Evolutionary conservation across 2,797 vertebrate species (phyloP), one percentile per base, ranked within the genome.

Genomic region (Cuniculus paca): DNA sequence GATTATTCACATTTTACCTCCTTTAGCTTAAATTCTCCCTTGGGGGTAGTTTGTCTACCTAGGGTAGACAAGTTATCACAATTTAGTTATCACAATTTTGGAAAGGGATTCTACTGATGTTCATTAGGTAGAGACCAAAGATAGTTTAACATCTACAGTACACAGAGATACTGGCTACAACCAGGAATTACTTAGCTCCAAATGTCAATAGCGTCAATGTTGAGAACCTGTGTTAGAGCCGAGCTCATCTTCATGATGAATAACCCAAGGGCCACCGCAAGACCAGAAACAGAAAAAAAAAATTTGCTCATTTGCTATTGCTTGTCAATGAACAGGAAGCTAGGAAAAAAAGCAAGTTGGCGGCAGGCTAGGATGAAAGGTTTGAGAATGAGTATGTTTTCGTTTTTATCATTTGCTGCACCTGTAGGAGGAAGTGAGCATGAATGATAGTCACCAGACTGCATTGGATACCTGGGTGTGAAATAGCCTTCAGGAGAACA

Each of bases 31-130:
- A 6, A 42, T 74, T 83, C 39, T 90, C 45, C 63, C 6, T 6
- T 5, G 6, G 0, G 0, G 3, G 0, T 84, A 1, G 3, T 6
- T 78, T 84, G 60, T 16, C 60, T 60, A 16, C 10, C 3, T 13
- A 28, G 3, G 63, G 11, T 26, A 39, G 6, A n/a, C n/a, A n/a
- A n/a, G n/a, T n/a, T n/a, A n/a, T n/a, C n/a, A n/a, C 56, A 10
- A 74, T 81, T 80, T 34, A 48, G 16, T 77, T 36, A 14, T 75
- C 22, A 52, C 22, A 77, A 54, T 14, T 89, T 63, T 60, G 48
- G 70, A 91, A 8, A 1, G 28, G 3, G 16, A 24, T 65, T 1
- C 19, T 34, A 28, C 12, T 88, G 50, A 2, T 0, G 39, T 72
- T 94, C 88, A 90, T 12, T 74, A 36, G 19, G 34, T 54, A 65